These are phyloP conservation scores for Malaclemys terrapin DNA, from an alignment of 2,113 vertebrate genomes.

Conservation along the genomic window DNA sequence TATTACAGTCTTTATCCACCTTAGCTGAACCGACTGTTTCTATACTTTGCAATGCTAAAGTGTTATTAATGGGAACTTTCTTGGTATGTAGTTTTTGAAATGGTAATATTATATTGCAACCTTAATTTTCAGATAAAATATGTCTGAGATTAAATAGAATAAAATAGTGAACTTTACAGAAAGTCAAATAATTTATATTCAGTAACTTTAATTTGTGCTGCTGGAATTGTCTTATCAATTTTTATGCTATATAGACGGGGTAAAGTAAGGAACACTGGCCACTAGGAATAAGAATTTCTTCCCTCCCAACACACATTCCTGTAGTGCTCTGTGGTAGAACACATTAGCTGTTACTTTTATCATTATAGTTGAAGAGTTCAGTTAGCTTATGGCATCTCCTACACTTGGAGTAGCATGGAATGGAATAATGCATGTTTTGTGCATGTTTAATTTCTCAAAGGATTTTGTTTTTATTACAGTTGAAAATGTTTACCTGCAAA, in stretches of 20 bases:
- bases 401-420: neutral
- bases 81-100: neutral
- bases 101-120: neutral
- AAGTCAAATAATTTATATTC: neutral
- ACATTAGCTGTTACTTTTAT: neutral
- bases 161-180: neutral
- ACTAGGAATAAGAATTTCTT: neutral
- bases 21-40: neutral
- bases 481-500: constrained; percentile 34
- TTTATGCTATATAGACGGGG: neutral
- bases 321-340: neutral
- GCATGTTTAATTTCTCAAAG: constrained; percentile 23
- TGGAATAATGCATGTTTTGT: neutral
- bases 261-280: neutral
- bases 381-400: neutral
- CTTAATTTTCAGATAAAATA: neutral
- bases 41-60: neutral
- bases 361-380: neutral
- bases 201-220: neutral
- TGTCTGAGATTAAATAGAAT: neutral
- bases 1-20: neutral
- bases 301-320: neutral
- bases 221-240: neutral
- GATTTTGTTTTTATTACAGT: constrained; percentile 30
- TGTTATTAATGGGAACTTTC: neutral